Conservation (phyloP, 1,140 invertebrate genomes). For the Aphis craccivora region DNA sequence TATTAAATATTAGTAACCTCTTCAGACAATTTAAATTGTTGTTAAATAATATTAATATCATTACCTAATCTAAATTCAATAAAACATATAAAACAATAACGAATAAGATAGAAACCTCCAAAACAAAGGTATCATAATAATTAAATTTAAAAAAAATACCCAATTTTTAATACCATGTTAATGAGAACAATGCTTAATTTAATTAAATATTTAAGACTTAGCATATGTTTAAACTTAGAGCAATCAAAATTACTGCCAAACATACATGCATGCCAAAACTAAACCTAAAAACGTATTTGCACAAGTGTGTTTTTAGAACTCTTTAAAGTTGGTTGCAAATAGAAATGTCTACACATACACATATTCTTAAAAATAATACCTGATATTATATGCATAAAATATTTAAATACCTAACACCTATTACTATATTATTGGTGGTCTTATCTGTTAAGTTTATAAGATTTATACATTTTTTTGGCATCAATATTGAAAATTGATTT, state of each 20-base stretch:
- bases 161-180: not conserved
- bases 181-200: not conserved
- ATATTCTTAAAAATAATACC: not conserved
- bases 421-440: not conserved
- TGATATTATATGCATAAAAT: not conserved
- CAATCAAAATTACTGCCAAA: not conserved
- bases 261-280: not conserved
- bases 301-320: constrained; percentile 20
- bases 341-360: not conserved
- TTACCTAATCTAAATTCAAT: no score
- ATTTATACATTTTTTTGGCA: not conserved
- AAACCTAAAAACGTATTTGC: not conserved
- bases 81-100: no score
- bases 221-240: not conserved
- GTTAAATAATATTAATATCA: no score
- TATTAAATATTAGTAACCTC: no score
- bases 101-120: no score
- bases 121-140: not conserved
- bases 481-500: not conserved
- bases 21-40: no score
- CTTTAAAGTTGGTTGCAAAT: not conserved
- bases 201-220: not conserved
- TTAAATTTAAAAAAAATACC: not conserved
- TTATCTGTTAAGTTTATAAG: not conserved
- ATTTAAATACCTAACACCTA: not conserved